Base-by-base conservation (phyloP, 1,140 invertebrate genomes). In the Lasioglossum baleicum region DNA sequence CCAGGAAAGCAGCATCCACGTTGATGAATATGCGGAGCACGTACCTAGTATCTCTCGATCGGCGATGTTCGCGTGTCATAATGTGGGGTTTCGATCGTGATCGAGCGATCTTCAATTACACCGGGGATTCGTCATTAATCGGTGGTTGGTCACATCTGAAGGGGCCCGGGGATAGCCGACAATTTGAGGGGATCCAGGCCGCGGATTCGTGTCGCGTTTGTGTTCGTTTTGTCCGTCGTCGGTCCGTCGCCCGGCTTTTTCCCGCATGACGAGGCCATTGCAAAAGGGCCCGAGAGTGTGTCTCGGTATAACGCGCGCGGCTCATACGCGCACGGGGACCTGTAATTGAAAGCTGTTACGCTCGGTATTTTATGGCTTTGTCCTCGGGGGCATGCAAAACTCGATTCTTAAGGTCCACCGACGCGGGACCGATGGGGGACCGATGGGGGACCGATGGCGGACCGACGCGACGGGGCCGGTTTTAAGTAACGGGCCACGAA, bases 261-360 rank as follows among this genome's bases (percentile, higher is more conserved):
- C 53, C 56, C 64, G 5, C 40, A 61, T 42, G 61, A 26, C 40
- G 67, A 58, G 63, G n/a, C 22, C 60, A 58, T 40, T 71, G 56
- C 68, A 10, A 11, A 48, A 42, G 58, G 22, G 15, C 42, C 22
- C 48, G 31, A n/a, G 11, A 58, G 58, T 13, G 48, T 35, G 48
- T 26, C 42, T 40, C 31, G 71, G 42, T 65, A 64, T 58, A 53
- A 53, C 51, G 61, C 58, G 61, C 58, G 73, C 64, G 76, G 65
- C 79, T 78, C 80, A 71, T 83, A 80, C 81, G 83, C 81, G 75
- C 78, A 68, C 83, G 79, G 81, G 85, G 85, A 87, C 82, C 79
- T 75, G 83, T 90, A 91, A 91, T 90, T 91, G 89, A 90, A 92
- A 91, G 89, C 86, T 89, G 89, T 90, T 91, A 90, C 87, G 88